These are phyloP conservation scores for Acanthoscelides obtectus DNA, from an alignment of 2,888 invertebrate species.

Conservation along the genomic window DNA sequence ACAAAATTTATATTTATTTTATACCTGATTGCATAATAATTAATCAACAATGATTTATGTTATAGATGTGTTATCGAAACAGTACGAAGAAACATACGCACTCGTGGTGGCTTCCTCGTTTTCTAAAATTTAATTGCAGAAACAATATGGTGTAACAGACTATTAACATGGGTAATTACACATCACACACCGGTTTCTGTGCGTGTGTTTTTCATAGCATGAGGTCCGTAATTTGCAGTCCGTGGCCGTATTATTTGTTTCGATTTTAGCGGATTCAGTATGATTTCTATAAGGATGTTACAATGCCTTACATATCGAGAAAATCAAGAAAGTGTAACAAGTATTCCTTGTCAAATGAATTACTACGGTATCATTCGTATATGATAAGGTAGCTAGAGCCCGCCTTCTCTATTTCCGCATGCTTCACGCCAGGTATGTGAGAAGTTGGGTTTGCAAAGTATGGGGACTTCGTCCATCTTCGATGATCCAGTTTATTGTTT, in stretches of 20 bases:
- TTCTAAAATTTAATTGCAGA: conserved; percentile 5
- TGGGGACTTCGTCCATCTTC: no score
- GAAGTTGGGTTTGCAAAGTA: no score
- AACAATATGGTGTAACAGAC: conserved; percentile 2
- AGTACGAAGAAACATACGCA: neutral
- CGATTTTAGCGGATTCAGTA: neutral
- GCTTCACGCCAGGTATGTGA: no score
- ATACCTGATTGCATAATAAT: neutral
- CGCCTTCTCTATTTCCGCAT: no score
- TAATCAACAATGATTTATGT: neutral
- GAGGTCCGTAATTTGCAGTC: neutral
- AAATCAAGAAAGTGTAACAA: neutral
- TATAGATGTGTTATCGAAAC: neutral
- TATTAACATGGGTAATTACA: conserved; percentile 5
- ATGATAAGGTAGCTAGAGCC: no score
- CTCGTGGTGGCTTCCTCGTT: conserved; percentile 1
- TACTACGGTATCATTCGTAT: no score
- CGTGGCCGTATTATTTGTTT: neutral
- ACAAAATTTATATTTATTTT: neutral
- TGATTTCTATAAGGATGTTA: neutral
- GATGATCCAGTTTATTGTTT: no score
- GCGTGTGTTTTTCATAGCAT: neutral
- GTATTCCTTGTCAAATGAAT: no score
- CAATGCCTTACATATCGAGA: neutral
- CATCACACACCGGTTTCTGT: conserved; percentile 1